These are phyloP conservation scores for Anastrepha obliqua DNA, from an alignment of 1,140 invertebrate genomes.

Conservation along the genomic window DNA sequence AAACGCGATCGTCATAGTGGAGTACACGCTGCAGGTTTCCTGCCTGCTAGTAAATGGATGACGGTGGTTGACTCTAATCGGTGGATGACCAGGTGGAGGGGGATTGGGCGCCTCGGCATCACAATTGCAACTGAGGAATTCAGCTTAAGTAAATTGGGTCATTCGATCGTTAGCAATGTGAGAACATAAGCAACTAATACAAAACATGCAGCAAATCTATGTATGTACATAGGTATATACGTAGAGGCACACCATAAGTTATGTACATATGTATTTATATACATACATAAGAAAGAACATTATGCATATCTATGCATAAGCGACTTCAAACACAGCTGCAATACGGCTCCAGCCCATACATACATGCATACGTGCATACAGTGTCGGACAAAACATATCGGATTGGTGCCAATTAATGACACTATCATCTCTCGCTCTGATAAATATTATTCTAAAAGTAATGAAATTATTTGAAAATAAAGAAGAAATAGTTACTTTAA, in stretches of 20 bases:
- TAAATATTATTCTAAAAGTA: too few species aligned
- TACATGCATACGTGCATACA: neutral
- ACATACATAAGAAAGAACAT: neutral
- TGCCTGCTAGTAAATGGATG: neutral
- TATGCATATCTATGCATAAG: neutral
- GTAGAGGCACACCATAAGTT: too few species aligned
- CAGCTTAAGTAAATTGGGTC: slow-evolving; percentile 47
- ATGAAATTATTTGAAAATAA: too few species aligned
- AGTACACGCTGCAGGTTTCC: neutral
- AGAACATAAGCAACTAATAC: slow-evolving; percentile 1
- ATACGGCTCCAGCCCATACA: neutral
- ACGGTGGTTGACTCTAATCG: neutral
- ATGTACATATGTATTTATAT: neutral
- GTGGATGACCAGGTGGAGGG: too few species aligned
- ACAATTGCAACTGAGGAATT: slow-evolving; percentile 34
- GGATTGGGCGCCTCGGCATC: neutral
- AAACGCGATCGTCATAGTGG: slow-evolving; percentile 7
- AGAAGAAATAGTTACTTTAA: too few species aligned
- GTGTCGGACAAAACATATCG: too few species aligned
- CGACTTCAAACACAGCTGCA: neutral
- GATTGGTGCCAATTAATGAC: too few species aligned
- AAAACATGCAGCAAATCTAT: neutral
- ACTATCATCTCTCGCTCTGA: too few species aligned
- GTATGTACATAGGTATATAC: neutral
- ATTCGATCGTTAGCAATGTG: slow-evolving; percentile 36